A percentile compares a stretch with the other conserved stretches of the same genome.
These are phyloP conservation scores for Pocillopora meandrina DNA, from an alignment of 92 coral and sea anemone genomes.

Conservation along the genomic window DNA sequence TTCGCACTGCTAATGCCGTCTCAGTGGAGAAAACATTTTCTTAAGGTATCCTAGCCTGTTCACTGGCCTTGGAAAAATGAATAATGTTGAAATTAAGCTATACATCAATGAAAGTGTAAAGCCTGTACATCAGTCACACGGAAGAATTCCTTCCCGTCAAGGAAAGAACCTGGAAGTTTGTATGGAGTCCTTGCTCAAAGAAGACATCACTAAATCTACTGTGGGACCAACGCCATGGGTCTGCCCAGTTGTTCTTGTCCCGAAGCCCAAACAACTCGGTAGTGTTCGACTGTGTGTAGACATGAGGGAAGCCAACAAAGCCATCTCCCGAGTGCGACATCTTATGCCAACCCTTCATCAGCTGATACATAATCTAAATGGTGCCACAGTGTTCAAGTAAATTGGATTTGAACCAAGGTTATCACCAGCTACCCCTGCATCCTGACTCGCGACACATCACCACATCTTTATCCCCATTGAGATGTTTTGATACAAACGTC, in stretches of 20 bases:
- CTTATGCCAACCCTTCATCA: neutral
- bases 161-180: neutral
- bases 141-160: neutral
- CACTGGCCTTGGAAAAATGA: neutral
- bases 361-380: too few relatives aligned
- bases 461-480: neutral
- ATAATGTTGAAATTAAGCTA: neutral
- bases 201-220: neutral
- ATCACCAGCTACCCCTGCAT: constrained; percentile 51
- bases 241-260: neutral
- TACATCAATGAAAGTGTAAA: neutral
- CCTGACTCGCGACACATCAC: constrained; percentile 33
- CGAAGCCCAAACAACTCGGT: neutral
- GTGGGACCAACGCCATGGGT: neutral
- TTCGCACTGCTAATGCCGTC: too few relatives aligned
- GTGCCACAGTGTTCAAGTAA: too few relatives aligned
- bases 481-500: neutral
- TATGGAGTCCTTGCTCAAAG: neutral
- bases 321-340: neutral
- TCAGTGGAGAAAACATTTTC: too few relatives aligned
- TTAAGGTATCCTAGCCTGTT: neutral
- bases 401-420: constrained; percentile 56
- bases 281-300: neutral
- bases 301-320: neutral
- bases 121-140: neutral